Base-by-base conservation (phyloP, 92 coral and sea anemone genomes). In the Paragorgia papillata region DNA sequence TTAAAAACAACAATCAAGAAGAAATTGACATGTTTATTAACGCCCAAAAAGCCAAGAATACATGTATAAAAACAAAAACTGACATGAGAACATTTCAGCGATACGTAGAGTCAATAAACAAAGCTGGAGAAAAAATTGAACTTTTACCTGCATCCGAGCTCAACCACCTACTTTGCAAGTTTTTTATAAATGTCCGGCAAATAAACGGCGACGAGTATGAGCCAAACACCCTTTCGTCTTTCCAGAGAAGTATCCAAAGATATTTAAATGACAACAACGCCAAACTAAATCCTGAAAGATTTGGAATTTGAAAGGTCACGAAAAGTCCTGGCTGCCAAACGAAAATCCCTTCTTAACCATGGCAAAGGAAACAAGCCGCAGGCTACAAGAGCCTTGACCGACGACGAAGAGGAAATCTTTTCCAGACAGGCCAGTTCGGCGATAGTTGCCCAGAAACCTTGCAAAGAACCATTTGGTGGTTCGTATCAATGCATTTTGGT, bases 241-340 rank as follows among this genome's bases (percentile, higher is more conserved):
- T 82, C 55, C 86, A 58, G 55, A 31, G 76, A 74, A 82, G 82
- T 44, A 50, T 74, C 8, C 81, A 82, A 64, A 30, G 86, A 46
- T 74, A 60, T 53, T n/a, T 82, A 17, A 58, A 22, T 7, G 81
- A 74, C 19, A 34, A 75, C 18, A 74, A 82, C 19, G 39, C 64
- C 26, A 71, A 71, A 43, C 21, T 79, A 30, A 84, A 79, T 84
- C 54, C 64, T 84, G 40, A 35, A 59, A 30, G 77, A 84, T 55
- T 24, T 58, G 43, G 76, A 69, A 33, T 84, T 84, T 64, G 66
- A 24, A 39, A 62, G 39, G 54, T 69, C 84, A 5, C 62, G 73
- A 46, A 30, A 76, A 46, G 76, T 76, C 17, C 32, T 76, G 57
- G 74, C 59, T 43, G 82, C 82, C 44, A 76, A 76, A 73, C 82